Conservation (phyloP, 2,888 invertebrate species). For the Nudaria mundana region DNA sequence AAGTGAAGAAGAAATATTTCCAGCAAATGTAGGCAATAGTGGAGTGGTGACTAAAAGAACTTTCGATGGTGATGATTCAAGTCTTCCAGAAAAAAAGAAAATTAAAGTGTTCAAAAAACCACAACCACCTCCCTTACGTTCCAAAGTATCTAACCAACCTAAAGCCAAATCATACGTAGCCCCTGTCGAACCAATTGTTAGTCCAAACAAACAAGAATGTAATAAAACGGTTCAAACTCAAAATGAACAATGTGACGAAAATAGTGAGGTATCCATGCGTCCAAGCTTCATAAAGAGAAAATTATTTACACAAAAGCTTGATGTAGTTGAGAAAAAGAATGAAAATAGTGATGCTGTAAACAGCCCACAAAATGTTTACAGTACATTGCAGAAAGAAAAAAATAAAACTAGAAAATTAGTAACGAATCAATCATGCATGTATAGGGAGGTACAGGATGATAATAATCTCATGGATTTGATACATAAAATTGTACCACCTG, state of each 20-base stretch:
- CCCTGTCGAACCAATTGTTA: slow-evolving; percentile 22
- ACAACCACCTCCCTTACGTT: slow-evolving; percentile 32
- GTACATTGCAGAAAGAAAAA: slow-evolving; percentile 50
- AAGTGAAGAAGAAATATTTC: slow-evolving; percentile 53
- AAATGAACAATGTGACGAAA: slow-evolving; percentile 18
- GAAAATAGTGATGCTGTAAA: slow-evolving; percentile 43
- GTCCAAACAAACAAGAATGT: background rate
- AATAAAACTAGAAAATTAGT: slow-evolving; percentile 62
- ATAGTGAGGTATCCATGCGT: slow-evolving; percentile 53
- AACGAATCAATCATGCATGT: slow-evolving; percentile 59
- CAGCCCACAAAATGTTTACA: slow-evolving; percentile 55
- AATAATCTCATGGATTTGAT: slow-evolving; percentile 63
- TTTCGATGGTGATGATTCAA: slow-evolving; percentile 32
- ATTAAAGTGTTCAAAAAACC: no score
- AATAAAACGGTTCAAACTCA: slow-evolving; percentile 8
- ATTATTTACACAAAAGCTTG: slow-evolving; percentile 65
- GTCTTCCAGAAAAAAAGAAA: slow-evolving; percentile 38
- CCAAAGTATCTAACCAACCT: slow-evolving; percentile 36
- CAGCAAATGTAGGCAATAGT: slow-evolving; percentile 24
- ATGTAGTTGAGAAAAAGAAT: slow-evolving; percentile 56
- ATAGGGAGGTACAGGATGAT: slow-evolving; percentile 55
- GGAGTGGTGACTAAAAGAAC: slow-evolving; percentile 30
- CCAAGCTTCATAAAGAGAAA: slow-evolving; percentile 72
- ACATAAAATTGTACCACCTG: slow-evolving; percentile 65
- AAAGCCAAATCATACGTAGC: slow-evolving; percentile 43